Evolutionary conservation across 2,797 vertebrate genomes (phyloP).

Genomic region (Ispidina lecontei): DNA sequence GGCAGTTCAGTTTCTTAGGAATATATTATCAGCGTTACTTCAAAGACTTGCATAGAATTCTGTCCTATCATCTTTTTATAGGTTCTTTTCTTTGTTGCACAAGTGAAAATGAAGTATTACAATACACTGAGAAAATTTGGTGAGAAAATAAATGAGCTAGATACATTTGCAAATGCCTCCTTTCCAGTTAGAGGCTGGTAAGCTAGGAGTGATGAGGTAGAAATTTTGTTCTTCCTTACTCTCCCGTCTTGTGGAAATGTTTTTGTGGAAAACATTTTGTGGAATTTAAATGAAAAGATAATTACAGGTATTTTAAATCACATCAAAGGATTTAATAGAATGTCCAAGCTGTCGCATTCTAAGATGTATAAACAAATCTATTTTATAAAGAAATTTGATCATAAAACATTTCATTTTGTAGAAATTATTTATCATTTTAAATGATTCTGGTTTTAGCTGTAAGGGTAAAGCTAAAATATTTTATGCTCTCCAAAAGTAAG

Average conservation of each 20-base stretch:
- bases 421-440: background rate
- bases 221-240: background rate
- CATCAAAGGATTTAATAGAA: background rate
- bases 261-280: background rate
- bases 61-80: constrained; percentile 24
- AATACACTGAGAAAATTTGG: background rate
- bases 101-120: constrained; percentile 49
- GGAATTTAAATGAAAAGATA: constrained; percentile 9
- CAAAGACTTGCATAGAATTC: constrained; percentile 25
- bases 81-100: constrained; percentile 34
- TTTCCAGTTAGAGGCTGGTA: background rate
- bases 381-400: background rate
- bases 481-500: background rate
- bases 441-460: background rate
- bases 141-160: constrained; percentile 26
- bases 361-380: background rate
- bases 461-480: background rate
- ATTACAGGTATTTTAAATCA: background rate
- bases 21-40: constrained; percentile 51
- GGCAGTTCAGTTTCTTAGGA: constrained; percentile 37
- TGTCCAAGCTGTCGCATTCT: background rate
- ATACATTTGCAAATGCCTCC: background rate
- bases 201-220: background rate
- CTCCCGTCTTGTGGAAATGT: background rate
- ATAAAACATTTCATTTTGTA: background rate